Base-by-base conservation (phyloP, 2,113 vertebrate species). In the Egretta garzetta region DNA sequence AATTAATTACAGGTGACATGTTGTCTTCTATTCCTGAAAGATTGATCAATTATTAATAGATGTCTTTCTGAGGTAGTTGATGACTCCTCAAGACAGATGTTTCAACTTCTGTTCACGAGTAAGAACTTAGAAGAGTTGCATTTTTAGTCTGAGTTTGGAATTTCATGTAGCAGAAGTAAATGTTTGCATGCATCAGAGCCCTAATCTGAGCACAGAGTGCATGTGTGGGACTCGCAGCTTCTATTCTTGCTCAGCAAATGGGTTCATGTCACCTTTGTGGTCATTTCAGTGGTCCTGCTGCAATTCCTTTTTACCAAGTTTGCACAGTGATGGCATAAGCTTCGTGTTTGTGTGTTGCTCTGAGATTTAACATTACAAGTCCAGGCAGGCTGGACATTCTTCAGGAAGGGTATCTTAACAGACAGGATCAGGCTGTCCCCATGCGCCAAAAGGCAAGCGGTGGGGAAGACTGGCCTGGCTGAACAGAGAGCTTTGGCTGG, bases 391-490 rank as follows among this genome's bases (percentile, higher is more conserved):
- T 50, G 21, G 26, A 43, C 32, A 5, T 35, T 39, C 21, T 81
- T 58, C 26, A 74, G 32, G 43, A 59, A 81, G 26, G 7, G 35
- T 23, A 43, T 50, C 35, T 32, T 26, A n/a, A 49, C 73, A 32
- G 14, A 0, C 43, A 50, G 37, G 8, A 82, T 14, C 37, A 63
- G 19, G 22, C 52, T 0, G 0, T 33, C 21, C 22, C 22, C 7
- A 13, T 28, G 26, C 22, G 52, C 52, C 2, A 0, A 22, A 43
- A 58, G 26, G 39, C 1, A 3, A 50, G 27, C 14, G 1, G 12
- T 1, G 4, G 22, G 35, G 18, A 59, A 6, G 26, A 18, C 18
- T 1, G 8, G 10, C n/a, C 26, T 64, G 32, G 37, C 13, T 52
- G 20, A 88, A 64, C 24, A 10, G 20, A 64, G 16, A 45, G 11